These are phyloP conservation scores for Grallaria varia DNA, from an alignment of 2,113 vertebrate species.

Conservation along the genomic window DNA sequence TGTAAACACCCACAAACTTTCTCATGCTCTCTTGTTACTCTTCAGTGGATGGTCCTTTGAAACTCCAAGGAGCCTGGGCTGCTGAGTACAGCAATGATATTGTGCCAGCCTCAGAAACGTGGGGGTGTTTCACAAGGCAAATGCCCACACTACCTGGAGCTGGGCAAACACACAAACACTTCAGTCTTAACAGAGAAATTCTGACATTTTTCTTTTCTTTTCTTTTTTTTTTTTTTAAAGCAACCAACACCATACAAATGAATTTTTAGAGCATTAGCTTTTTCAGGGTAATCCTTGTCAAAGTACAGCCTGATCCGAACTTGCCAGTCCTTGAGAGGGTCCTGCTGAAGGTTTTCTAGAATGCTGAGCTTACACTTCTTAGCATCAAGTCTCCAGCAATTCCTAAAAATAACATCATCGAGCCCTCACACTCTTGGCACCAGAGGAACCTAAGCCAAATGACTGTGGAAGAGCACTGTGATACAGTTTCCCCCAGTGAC, in stretches of 20 bases:
- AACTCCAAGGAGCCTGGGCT: neutral
- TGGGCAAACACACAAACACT: conserved; percentile 24
- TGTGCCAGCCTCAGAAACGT: neutral
- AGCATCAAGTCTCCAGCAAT: neutral
- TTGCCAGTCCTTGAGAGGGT: neutral
- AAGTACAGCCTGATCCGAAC: neutral
- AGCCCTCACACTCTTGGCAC: neutral
- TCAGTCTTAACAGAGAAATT: neutral
- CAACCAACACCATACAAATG: neutral
- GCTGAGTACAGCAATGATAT: conserved; percentile 9
- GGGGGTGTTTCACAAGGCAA: conserved; percentile 1
- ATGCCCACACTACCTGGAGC: conserved; percentile 41
- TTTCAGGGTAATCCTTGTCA: neutral
- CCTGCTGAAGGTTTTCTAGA: neutral
- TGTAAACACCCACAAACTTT: conserved; percentile 59
- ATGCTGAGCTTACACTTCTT: neutral
- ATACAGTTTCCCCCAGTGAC: neutral
- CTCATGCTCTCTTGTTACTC: conserved; percentile 50
- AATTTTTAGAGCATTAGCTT: neutral
- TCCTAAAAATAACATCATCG: conserved; percentile 15
- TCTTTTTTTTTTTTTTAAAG: neutral
- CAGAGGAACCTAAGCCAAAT: neutral
- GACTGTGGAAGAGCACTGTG: neutral
- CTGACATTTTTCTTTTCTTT: neutral
- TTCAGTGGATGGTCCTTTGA: conserved; percentile 21